Evolutionary conservation across 1,140 invertebrate species (phyloP).

Genomic region (Amyelois transitella): DNA sequence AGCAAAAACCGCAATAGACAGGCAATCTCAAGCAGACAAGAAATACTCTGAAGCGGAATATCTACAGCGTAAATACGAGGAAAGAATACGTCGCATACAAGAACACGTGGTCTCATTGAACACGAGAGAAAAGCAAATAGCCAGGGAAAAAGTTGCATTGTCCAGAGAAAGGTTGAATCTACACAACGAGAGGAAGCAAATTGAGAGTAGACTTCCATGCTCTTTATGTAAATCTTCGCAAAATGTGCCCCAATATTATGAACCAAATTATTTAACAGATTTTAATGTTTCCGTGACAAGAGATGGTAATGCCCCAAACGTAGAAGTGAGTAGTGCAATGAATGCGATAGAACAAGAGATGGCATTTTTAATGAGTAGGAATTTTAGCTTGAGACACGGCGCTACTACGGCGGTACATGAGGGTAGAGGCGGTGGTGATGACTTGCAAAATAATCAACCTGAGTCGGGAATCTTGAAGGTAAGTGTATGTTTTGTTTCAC

Average conservation of each 20-base stretch:
- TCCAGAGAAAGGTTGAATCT: constrained; percentile 63
- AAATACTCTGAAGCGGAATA: constrained; percentile 62
- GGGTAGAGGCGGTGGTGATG: constrained; percentile 6
- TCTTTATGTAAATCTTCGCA: constrained; percentile 49
- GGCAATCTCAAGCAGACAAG: constrained; percentile 62
- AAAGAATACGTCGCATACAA: constrained; percentile 62
- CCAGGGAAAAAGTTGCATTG: constrained; percentile 64
- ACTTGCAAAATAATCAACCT: constrained; percentile 10
- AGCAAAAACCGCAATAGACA: constrained; percentile 62
- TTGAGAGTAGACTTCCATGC: constrained; percentile 53
- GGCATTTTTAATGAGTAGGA: constrained; percentile 42
- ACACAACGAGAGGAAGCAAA: constrained; percentile 62
- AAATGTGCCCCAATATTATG: constrained; percentile 29
- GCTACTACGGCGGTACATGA: constrained; percentile 4
- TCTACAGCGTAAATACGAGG: constrained; percentile 64
- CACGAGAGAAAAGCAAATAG: constrained; percentile 67
- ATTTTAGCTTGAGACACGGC: constrained; percentile 28
- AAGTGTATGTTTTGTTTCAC: not conserved
- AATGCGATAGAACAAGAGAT: constrained; percentile 56
- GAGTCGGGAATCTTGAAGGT: constrained; percentile 40
- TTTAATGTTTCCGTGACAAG: constrained; percentile 29
- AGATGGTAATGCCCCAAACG: constrained; percentile 23
- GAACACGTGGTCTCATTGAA: constrained; percentile 67
- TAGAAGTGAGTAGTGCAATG: constrained; percentile 31
- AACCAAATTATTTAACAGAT: constrained; percentile 27